Evolutionary conservation across 1,140 invertebrate genomes (phyloP).

Genomic region (Chironomus striatipennis): DNA sequence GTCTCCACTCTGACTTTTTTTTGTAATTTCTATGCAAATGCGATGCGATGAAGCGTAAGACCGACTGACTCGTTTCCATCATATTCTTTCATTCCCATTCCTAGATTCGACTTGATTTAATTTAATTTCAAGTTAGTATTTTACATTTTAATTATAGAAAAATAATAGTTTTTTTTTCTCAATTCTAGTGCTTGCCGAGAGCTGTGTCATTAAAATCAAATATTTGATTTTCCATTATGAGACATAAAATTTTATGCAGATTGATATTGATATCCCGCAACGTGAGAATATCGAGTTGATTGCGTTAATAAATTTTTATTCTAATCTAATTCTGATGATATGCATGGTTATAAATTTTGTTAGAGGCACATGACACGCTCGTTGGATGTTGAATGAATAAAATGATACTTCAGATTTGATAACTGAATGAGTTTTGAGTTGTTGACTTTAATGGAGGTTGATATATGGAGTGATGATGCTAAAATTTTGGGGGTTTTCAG

Average conservation of each 20-base stretch:
- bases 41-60: constrained; percentile 4
- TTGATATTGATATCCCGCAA: constrained; percentile 6
- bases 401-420: no score
- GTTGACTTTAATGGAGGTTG: no score
- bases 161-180: not conserved
- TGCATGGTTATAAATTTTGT: no score
- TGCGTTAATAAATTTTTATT: not conserved
- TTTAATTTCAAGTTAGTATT: not conserved
- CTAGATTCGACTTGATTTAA: no score
- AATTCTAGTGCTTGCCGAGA: not conserved
- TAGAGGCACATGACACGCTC: no score
- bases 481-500: not conserved
- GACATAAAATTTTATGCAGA: not conserved
- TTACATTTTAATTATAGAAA: constrained; percentile 15
- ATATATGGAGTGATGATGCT: not conserved
- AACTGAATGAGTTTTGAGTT: no score
- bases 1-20: not conserved
- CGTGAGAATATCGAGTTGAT: not conserved
- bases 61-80: constrained; percentile 11
- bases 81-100: not conserved
- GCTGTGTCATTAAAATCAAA: constrained; percentile 6
- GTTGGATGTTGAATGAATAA: no score
- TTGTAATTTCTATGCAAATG: constrained; percentile 13
- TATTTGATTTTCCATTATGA: constrained; percentile 15
- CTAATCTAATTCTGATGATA: not conserved